Conservation (phyloP, 2,113 vertebrate species). For the Tinamus guttatus region DNA sequence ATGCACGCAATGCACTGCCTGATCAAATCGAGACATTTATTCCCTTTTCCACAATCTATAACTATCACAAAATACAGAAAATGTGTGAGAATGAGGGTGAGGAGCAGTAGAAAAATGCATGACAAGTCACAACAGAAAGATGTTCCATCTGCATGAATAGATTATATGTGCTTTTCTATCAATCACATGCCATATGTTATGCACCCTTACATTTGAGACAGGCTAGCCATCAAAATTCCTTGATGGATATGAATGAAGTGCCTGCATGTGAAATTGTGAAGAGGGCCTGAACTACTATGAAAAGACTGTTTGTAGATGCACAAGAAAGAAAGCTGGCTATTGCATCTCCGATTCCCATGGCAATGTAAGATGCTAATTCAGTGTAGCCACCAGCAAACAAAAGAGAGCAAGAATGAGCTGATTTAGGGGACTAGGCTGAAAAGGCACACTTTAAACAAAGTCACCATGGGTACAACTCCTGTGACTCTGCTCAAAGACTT, state of each 20-base stretch:
- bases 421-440: slow-evolving; percentile 38
- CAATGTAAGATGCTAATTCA: slow-evolving; percentile 66
- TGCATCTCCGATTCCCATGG: slow-evolving; percentile 52
- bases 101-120: background rate
- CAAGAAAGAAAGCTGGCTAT: slow-evolving; percentile 45
- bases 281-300: background rate
- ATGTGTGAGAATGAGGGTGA: background rate
- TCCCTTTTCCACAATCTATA: background rate
- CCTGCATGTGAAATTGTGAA: slow-evolving; percentile 21
- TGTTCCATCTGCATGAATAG: background rate
- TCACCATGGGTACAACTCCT: slow-evolving; percentile 4
- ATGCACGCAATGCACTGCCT: background rate
- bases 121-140: background rate
- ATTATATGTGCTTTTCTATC: background rate
- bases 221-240: background rate
- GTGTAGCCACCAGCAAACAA: slow-evolving; percentile 44
- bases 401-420: slow-evolving; percentile 48
- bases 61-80: background rate
- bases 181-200: background rate
- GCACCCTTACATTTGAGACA: background rate
- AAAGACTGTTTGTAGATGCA: slow-evolving; percentile 32
- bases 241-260: slow-evolving; percentile 3
- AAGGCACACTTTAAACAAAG: slow-evolving; percentile 40
- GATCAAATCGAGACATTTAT: background rate
- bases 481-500: background rate